phyloP scores from a whole-genome alignment of 2,113 vertebrate genomes.

The Rhizomys pruinosus region DNA sequence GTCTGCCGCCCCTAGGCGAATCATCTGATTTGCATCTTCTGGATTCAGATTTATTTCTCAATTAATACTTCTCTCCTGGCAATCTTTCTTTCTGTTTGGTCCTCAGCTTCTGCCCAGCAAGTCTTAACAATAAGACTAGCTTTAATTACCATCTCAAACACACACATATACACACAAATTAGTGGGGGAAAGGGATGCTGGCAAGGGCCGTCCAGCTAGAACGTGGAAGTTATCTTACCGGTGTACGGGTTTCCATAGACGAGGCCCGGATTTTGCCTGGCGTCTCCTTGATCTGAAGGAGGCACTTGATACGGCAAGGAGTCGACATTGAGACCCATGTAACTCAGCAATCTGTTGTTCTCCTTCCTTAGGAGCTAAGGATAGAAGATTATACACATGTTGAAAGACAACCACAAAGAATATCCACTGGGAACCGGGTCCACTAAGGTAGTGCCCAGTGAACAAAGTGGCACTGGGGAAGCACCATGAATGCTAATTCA shows the following conservation, averaged over 20 bases:
- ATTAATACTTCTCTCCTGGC: slow-evolving; percentile 67
- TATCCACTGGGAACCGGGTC: not conserved
- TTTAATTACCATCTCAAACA: slow-evolving; percentile 68
- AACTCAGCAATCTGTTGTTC: slow-evolving; percentile 63
- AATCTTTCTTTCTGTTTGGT: slow-evolving; percentile 59
- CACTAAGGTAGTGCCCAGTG: not conserved
- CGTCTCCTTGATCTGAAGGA: not conserved
- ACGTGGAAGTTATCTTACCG: slow-evolving; percentile 76
- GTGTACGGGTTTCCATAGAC: slow-evolving; percentile 79
- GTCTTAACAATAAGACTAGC: slow-evolving; percentile 58
- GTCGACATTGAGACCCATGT: slow-evolving; percentile 34
- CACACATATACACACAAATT: not conserved
- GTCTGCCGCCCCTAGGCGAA: slow-evolving; percentile 66
- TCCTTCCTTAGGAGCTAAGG: slow-evolving; percentile 66
- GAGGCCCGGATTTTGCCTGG: slow-evolving; percentile 31
- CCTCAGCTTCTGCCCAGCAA: slow-evolving; percentile 64
- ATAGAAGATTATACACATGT: not conserved
- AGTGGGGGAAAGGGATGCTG: not conserved
- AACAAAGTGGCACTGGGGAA: not conserved
- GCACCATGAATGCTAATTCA: not conserved
- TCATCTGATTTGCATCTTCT: slow-evolving; percentile 73
- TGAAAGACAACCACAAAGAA: not conserved
- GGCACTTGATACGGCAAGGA: not conserved
- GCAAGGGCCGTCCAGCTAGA: not conserved
- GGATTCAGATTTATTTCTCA: slow-evolving; percentile 77